Percentiles rank a stretch among this genome's conserved stretches.
Evolutionary conservation across 1,140 invertebrate genomes (phyloP).

Genomic region (Rhyzopertha dominica): DNA sequence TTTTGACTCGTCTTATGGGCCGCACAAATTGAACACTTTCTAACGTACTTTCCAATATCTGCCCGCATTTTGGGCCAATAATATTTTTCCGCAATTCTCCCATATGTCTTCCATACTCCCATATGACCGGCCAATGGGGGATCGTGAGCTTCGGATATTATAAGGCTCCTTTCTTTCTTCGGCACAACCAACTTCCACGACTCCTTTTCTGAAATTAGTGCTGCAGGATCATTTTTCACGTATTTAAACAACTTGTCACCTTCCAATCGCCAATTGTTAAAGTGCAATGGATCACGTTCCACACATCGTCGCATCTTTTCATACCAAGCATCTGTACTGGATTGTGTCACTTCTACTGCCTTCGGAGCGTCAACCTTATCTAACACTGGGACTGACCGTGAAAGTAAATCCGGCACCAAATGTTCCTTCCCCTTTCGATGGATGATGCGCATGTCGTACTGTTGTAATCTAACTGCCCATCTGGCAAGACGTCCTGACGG

Average conservation of each 20-base stretch:
- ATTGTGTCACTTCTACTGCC: no score
- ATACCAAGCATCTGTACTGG: no score
- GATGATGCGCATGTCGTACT: slow-evolving; percentile 22
- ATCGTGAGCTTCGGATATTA: slow-evolving; percentile 26
- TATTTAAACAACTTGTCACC: no score
- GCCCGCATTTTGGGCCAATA: slow-evolving; percentile 8
- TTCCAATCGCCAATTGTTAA: slow-evolving; percentile 10
- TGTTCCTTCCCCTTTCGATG: no score
- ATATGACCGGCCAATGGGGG: slow-evolving; percentile 24
- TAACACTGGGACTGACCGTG: no score
- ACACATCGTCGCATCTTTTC: slow-evolving; percentile 25
- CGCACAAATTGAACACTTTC: neutral
- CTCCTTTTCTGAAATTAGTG: no score
- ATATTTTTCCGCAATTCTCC: slow-evolving; percentile 7
- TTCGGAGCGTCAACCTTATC: no score
- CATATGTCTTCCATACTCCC: slow-evolving; percentile 26
- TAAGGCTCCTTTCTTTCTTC: no score
- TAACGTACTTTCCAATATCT: neutral
- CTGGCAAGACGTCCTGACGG: slow-evolving; percentile 40
- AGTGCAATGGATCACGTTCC: slow-evolving; percentile 27
- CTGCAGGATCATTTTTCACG: no score
- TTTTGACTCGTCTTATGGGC: neutral
- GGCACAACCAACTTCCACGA: no score
- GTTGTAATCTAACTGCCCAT: slow-evolving; percentile 44
- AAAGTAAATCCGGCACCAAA: no score